Conservation (phyloP, 2,797 vertebrate species). For the Microctenopoma stevenorrisi region DNA sequence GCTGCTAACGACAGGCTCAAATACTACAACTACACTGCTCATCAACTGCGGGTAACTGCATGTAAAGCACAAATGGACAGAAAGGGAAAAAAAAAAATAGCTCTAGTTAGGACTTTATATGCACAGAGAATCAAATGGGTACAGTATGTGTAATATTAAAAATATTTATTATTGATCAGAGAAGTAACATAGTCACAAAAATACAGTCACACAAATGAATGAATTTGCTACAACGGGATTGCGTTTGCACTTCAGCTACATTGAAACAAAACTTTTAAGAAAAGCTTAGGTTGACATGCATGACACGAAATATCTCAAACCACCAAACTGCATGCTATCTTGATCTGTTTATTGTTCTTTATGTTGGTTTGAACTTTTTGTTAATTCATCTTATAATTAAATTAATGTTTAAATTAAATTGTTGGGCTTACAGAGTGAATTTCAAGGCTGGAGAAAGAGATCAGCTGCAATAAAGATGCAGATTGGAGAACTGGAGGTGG, state of each 20-base stretch:
- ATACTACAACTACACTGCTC: conserved; percentile 90
- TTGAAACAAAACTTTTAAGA: no score
- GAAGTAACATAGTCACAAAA: no score
- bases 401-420: neutral
- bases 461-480: conserved; percentile 81
- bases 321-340: no score
- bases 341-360: neutral
- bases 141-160: no score
- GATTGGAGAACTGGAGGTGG: conserved; percentile 80
- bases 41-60: conserved; percentile 81
- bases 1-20: conserved; percentile 91
- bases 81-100: neutral
- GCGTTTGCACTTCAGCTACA: no score
- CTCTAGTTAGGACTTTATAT: neutral
- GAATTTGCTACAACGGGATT: no score
- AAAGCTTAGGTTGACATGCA: no score
- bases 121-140: neutral
- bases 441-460: conserved; percentile 87
- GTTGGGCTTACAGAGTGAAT: conserved; percentile 80
- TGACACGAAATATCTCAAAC: no score
- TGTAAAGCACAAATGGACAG: neutral
- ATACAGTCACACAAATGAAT: no score
- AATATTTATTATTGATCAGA: no score
- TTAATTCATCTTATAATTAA: neutral
- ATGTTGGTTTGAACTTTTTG: neutral